These are phyloP conservation scores for Galeopterus variegatus DNA, from an alignment of 2,113 vertebrate species.

Conservation along the genomic window DNA sequence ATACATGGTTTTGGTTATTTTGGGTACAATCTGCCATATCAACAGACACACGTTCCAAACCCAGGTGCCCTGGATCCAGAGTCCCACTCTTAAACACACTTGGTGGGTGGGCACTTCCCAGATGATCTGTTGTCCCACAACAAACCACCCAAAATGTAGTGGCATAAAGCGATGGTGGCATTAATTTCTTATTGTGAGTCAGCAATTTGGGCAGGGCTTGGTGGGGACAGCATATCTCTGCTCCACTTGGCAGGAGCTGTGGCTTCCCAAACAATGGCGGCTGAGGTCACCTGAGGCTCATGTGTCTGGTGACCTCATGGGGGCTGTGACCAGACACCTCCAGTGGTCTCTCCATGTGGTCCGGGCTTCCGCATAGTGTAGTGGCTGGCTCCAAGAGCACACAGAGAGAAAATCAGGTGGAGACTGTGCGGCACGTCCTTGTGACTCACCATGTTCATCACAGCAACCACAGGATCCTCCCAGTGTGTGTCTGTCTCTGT, in stretches of 20 bases:
- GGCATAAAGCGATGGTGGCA: no score
- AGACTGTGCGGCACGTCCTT: no score
- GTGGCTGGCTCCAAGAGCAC: accelerated
- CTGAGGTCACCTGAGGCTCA: neutral
- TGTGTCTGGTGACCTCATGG: no score
- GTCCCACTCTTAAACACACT: neutral
- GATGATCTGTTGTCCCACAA: no score
- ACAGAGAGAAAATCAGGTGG: no score
- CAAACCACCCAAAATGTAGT: no score
- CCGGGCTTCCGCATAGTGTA: neutral
- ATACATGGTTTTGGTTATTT: neutral
- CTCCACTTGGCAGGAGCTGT: neutral
- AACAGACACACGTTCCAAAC: neutral
- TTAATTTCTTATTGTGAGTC: no score
- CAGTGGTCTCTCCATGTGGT: neutral
- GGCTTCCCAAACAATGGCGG: neutral
- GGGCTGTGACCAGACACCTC: neutral
- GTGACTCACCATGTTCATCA: no score
- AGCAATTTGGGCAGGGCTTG: neutral
- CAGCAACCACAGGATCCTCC: no score
- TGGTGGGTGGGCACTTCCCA: no score
- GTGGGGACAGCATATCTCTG: neutral
- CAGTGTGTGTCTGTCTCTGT: no score
- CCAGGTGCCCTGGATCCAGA: neutral
- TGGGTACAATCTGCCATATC: neutral